phyloP scores from a whole-genome alignment of 2,888 invertebrate genomes.

The Noctuana brunneofusca region DNA sequence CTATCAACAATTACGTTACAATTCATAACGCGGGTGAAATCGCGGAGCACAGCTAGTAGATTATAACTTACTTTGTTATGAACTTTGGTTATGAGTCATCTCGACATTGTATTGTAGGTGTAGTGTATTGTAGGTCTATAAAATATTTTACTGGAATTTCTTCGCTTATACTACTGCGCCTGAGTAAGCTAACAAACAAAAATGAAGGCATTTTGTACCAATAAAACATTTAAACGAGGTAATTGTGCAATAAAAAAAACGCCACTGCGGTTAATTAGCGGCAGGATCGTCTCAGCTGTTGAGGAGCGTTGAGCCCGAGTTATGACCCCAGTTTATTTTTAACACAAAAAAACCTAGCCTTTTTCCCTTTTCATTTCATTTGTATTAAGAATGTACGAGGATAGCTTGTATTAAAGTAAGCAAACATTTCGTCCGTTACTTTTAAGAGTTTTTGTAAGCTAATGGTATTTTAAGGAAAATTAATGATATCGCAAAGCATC shows the following conservation, averaged over 20 bases:
- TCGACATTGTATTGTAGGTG: not conserved
- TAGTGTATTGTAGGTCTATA: not conserved
- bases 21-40: too few species aligned
- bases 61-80: not conserved
- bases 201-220: constrained; percentile 1
- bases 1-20: too few species aligned
- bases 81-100: too few species aligned
- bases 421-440: constrained; percentile 13
- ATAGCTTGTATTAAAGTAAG: constrained; percentile 21
- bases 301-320: constrained; percentile 53
- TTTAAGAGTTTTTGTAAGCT: constrained; percentile 6
- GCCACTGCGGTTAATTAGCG: constrained; percentile 27
- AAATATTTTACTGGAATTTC: not conserved
- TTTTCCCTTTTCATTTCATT: constrained; percentile 53
- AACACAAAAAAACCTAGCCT: constrained; percentile 55
- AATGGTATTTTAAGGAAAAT: not conserved
- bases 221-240: constrained; percentile 16
- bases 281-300: constrained; percentile 29
- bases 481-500: not conserved
- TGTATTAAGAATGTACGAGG: constrained; percentile 33
- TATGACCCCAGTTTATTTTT: constrained; percentile 67
- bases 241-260: constrained; percentile 26
- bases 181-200: not conserved
- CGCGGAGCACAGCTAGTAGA: too few species aligned
- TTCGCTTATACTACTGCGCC: not conserved